Evolutionary conservation across 2,113 vertebrate species (phyloP), one percentile per base, ranked within the genome.

Genomic region (Pao palembangensis): DNA sequence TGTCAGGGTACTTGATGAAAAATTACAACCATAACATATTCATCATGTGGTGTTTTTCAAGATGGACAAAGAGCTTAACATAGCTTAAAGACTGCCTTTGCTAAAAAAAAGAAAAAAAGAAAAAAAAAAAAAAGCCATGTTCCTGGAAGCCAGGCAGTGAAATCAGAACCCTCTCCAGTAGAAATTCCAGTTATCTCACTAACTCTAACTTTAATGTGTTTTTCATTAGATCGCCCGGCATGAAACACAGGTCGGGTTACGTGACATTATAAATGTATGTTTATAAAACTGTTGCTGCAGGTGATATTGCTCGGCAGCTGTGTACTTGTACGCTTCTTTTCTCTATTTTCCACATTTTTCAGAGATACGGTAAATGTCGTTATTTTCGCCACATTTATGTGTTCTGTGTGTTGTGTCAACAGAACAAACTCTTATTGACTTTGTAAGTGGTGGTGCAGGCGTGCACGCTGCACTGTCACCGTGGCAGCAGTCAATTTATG

Each of bases 201-300:
- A 68, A 62, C 64, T 72, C 67, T 79, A 69, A 66, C 75, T 80
- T 63, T 82, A 69, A 81, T 82, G 73, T 63, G 59, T 71, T 82
- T 85, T 79, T 61, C 67, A 76, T 77, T 77, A 71, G 69, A 79
- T 79, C 14, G 38, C 67, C 53, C 61, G 66, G 69, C 55, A 42
- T 72, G 58, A 78, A 52, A 72, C 64, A 58, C 50, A 76, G 66
- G 55, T 79, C 51, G 47, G 61, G 34, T 59, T 75, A 56, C 16
- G 34, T 67, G 71, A 77, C 76, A 82, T 78, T 78, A 79, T 70
- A 74, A 75, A 79, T 65, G 63, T 74, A 28, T 75, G 56, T 79
- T 73, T 71, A 78, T 66, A 80, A 80, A 77, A 74, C 64, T 77
- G 58, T 75, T 21, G 71, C 71, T 72, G 64, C 57, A 61, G 64